Base-by-base conservation (phyloP, 2,113 vertebrate genomes). In the Centropristis striata region DNA sequence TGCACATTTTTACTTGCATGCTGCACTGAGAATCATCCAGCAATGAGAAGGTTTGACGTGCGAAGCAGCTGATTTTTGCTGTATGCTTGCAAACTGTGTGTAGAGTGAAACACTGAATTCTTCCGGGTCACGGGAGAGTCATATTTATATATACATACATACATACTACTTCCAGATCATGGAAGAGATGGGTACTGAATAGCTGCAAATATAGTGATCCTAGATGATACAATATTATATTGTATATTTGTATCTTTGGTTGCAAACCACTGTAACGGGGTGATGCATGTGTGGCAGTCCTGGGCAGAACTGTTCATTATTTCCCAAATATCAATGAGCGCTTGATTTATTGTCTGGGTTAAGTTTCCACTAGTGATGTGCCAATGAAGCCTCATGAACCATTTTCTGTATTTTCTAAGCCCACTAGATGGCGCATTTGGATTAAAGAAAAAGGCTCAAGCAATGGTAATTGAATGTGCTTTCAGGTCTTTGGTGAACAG, bases 1-100 rank as follows among this genome's bases (percentile, higher is more conserved):
- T 94, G 92, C 92, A 94, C 92, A 92, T 91, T 94, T 92, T 91
- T 90, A 92, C 89, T 92, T 94, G 94, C 95, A 95, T 96, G 95
- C 94, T 95, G 93, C 93, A 91, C 92, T 88, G 83, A 90, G 80
- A 83, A 87, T 86, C 72, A 66, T 80, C 80, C 51, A 55, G 77
- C 57, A 68, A 77, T 78, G 76, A 83, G 70, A 71, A 50, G 84
- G 78, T 71, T 78, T 75, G 74, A 89, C 1, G 75, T 76, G 77
- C 88, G 71, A 90, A 80, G 83, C 88, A 90, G 92, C 85, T 61
- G 75, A 72, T 81, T 86, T 80, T 82, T 42, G 74, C 88, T 92
- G 90, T 78, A 86, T 87, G 92, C 84, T 92, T 90, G 77, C 80
- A 90, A 87, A 93, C 78, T 90, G 87, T 93, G 89, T 91, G 86